Evolutionary conservation across 1,140 invertebrate species (phyloP).

Genomic region (Trichonephila clavata): DNA sequence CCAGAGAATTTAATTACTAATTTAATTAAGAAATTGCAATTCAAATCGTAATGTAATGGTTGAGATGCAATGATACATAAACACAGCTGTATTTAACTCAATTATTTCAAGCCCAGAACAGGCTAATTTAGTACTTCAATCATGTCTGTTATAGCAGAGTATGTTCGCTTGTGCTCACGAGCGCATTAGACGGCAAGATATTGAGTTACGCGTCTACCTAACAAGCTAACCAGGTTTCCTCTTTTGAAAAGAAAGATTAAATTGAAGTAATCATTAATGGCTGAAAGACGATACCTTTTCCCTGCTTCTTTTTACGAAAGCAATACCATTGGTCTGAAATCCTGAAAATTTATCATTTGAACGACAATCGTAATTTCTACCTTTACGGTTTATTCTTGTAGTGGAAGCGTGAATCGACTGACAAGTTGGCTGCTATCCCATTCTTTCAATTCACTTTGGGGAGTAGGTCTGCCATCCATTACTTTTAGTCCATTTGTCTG

Average conservation of each 20-base stretch:
- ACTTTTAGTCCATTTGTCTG: constrained; percentile 68
- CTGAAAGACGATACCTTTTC: not conserved
- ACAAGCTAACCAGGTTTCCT: not conserved
- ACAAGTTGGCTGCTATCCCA: constrained; percentile 65
- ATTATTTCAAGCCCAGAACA: not conserved
- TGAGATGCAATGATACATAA: not conserved
- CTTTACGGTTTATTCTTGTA: constrained; percentile 54
- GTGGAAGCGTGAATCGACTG: constrained; percentile 66
- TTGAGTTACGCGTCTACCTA: not conserved
- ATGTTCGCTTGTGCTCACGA: not conserved
- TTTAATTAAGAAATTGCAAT: not conserved
- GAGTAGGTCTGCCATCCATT: constrained; percentile 42
- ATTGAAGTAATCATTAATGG: constrained; percentile 18
- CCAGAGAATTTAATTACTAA: not conserved
- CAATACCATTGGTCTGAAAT: constrained; percentile 16
- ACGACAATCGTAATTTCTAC: constrained; percentile 64
- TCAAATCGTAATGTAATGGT: not conserved
- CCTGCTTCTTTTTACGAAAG: not conserved
- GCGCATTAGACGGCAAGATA: not conserved
- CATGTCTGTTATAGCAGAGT: not conserved
- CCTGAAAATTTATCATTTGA: constrained; percentile 49
- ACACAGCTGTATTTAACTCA: not conserved
- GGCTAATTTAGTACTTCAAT: not conserved
- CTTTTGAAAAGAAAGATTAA: not conserved
- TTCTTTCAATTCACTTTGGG: constrained; percentile 62